Percentiles rank a stretch among this genome's conserved stretches.
Conservation (phyloP, 2,888 invertebrate species). For the Acanthosepion esculentum region DNA sequence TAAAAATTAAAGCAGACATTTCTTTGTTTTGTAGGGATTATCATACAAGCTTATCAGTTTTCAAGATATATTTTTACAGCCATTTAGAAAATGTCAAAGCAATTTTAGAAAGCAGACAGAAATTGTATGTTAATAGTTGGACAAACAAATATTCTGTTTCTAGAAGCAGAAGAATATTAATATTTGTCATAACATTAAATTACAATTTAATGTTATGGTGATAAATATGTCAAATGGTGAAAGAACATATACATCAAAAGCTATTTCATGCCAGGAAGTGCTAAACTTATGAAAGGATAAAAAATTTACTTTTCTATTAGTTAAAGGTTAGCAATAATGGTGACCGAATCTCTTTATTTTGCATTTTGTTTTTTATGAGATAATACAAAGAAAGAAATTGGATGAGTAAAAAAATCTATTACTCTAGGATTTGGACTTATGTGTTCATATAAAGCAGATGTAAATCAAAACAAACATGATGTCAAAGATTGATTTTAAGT, state of each 20-base stretch:
- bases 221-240: not conserved
- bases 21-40: not conserved
- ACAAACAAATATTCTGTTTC: not conserved
- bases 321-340: not conserved
- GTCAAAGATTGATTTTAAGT: slow-evolving; percentile 12
- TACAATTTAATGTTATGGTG: not conserved
- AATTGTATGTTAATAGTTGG: not conserved
- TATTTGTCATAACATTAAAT: not conserved
- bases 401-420: not conserved
- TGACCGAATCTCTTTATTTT: not conserved
- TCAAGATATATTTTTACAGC: not conserved
- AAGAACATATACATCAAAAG: not conserved
- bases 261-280: not conserved
- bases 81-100: not conserved
- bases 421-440: not conserved
- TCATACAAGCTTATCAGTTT: not conserved
- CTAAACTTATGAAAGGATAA: too few relatives aligned
- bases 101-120: not conserved
- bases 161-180: not conserved
- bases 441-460: not conserved
- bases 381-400: not conserved
- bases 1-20: not conserved
- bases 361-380: too few relatives aligned
- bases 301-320: too few relatives aligned
- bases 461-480: not conserved